These are phyloP conservation scores for Bradypodion ventrale DNA, from an alignment of 2,797 vertebrate species.

Conservation along the genomic window DNA sequence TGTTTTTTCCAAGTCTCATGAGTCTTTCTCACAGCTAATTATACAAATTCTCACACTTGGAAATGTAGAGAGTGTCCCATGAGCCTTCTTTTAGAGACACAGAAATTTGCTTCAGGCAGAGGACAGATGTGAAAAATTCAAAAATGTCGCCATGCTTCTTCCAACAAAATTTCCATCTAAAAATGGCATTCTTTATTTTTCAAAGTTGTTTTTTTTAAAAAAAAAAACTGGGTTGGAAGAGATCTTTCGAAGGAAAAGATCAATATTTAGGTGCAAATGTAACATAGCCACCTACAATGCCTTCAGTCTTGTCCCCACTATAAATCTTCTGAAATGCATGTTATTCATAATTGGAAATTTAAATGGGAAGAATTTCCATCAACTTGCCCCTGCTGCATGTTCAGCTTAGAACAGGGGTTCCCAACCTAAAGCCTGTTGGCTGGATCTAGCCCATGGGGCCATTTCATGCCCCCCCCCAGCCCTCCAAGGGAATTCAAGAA, in stretches of 20 bases:
- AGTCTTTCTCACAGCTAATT: no score
- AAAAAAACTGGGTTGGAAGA: background rate
- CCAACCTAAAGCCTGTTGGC: no score
- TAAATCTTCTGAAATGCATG: background rate
- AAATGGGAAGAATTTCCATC: background rate
- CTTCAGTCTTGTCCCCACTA: background rate
- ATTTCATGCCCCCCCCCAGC: no score
- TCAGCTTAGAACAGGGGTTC: no score
- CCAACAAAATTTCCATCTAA: background rate
- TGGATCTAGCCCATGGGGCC: no score
- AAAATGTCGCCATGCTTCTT: no score
- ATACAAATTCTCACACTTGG: background rate
- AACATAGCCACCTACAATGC: background rate
- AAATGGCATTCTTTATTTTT: background rate
- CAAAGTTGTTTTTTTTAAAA: background rate
- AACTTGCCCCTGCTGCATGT: background rate
- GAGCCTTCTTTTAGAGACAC: no score
- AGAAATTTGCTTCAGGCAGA: background rate
- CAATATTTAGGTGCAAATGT: background rate
- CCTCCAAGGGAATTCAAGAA: no score
- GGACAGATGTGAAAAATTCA: background rate
- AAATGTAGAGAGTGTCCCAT: background rate
- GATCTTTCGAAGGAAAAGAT: no score
- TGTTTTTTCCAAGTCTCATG: no score
- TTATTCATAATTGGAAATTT: background rate